These are phyloP conservation scores for Eleginops maclovinus DNA, from an alignment of 2,113 vertebrate species.

Conservation along the genomic window DNA sequence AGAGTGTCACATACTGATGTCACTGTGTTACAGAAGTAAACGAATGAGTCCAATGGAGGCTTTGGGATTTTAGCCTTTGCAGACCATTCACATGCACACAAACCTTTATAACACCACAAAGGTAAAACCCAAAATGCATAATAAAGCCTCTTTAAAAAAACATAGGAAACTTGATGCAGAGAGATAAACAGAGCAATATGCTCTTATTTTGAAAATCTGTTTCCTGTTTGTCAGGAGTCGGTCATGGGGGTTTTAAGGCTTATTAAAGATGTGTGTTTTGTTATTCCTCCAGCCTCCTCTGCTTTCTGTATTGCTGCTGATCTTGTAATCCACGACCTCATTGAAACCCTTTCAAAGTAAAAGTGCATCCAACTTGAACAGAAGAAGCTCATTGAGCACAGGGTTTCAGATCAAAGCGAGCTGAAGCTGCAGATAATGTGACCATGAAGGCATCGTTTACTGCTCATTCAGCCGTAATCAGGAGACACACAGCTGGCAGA, in stretches of 20 bases:
- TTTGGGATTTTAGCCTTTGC: too few species aligned
- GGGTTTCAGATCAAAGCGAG: constrained; percentile 11
- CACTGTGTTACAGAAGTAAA: too few species aligned
- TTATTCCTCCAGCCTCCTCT: too few species aligned
- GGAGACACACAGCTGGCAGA: constrained; percentile 25
- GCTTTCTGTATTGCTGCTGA: neutral
- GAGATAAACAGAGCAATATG: neutral
- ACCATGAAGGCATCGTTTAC: constrained; percentile 7
- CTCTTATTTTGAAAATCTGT: constrained; percentile 25
- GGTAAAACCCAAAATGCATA: too few species aligned
- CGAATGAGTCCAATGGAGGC: too few species aligned
- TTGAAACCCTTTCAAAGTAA: constrained; percentile 12
- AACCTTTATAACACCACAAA: too few species aligned
- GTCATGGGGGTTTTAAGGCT: neutral
- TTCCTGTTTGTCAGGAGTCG: neutral
- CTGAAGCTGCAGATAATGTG: constrained; percentile 1
- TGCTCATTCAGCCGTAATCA: constrained; percentile 19
- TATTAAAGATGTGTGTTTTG: too few species aligned
- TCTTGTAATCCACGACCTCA: neutral
- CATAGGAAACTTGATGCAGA: neutral
- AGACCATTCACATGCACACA: too few species aligned
- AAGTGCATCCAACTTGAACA: neutral
- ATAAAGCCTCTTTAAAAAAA: too few species aligned
- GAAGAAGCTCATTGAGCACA: neutral
- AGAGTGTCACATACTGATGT: too few species aligned